A percentile compares a stretch with the other conserved stretches of the same genome.
Evolutionary conservation across 2,113 vertebrate species (phyloP).

Genomic region (Bagarius yarrelli): DNA sequence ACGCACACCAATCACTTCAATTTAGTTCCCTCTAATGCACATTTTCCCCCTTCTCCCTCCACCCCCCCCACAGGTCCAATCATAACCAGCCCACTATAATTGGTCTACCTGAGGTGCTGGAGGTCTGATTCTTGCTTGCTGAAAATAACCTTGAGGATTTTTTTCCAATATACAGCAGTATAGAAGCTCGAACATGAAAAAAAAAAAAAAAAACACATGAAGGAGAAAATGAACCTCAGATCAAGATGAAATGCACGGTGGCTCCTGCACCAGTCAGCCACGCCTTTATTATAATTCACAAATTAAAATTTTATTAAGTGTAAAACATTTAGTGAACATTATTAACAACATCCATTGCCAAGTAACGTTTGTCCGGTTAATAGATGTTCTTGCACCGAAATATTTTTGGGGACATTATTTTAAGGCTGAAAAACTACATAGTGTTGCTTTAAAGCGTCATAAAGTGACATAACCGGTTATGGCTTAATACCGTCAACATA

Average conservation of each 20-base stretch:
- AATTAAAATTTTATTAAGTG: too few relatives aligned
- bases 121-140: slow-evolving; percentile 10
- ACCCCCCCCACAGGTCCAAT: slow-evolving; percentile 17
- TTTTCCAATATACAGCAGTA: slow-evolving; percentile 23
- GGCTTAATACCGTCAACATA: too few relatives aligned
- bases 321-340: too few relatives aligned
- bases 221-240: slow-evolving; percentile 8
- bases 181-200: slow-evolving; percentile 3
- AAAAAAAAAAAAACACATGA: slow-evolving; percentile 10
- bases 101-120: slow-evolving; percentile 32
- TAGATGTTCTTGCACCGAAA: too few relatives aligned
- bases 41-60: neutral
- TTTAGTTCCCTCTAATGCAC: slow-evolving; percentile 10
- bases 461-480: too few relatives aligned
- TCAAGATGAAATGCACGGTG: neutral
- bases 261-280: neutral
- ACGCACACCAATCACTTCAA: slow-evolving; percentile 22
- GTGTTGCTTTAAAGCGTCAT: too few relatives aligned
- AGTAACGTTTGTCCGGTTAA: too few relatives aligned
- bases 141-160: slow-evolving; percentile 38
- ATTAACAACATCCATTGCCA: too few relatives aligned
- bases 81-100: slow-evolving; percentile 30
- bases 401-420: too few relatives aligned
- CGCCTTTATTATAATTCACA: too few relatives aligned
- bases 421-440: too few relatives aligned